These are phyloP conservation scores for Argyrosomus japonicus DNA, from an alignment of 2,113 vertebrate species.

Conservation along the genomic window DNA sequence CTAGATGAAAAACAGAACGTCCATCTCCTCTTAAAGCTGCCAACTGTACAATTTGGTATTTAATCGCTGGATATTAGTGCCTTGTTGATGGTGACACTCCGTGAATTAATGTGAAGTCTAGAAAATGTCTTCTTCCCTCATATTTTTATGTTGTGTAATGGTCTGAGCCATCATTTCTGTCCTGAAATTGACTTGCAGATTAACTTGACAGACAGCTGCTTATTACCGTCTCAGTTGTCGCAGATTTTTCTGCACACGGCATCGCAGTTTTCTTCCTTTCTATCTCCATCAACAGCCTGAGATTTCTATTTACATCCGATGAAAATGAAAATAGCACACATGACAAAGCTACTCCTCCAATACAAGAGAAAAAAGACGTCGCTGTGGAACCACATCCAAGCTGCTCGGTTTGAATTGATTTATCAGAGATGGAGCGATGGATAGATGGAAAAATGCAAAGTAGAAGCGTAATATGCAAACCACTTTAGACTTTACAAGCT, in stretches of 20 bases:
- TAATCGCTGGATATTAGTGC: neutral
- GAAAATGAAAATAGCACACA: neutral
- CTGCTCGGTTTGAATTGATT: neutral
- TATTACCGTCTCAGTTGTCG: constrained; percentile 2
- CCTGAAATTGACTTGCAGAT: neutral
- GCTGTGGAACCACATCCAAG: neutral
- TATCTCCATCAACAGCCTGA: constrained; percentile 1
- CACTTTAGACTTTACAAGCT: constrained; percentile 11
- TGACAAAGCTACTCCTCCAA: neutral
- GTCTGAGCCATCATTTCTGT: neutral
- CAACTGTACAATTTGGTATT: constrained; percentile 6
- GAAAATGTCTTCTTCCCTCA: neutral
- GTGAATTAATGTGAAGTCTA: neutral
- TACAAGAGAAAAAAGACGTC: neutral
- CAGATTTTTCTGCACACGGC: constrained; percentile 19
- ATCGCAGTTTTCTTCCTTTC: neutral
- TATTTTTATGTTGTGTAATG: neutral
- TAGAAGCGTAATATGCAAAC: constrained; percentile 3
- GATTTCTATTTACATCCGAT: constrained; percentile 16
- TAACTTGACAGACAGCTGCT: neutral
- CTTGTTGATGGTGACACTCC: neutral
- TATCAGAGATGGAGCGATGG: constrained; percentile 17
- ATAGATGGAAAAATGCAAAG: constrained; percentile 21
- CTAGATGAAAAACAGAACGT: neutral
- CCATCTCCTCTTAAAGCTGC: neutral